These are phyloP conservation scores for Drosophila hamatofila DNA, from an alignment of 2,888 invertebrate genomes.

Conservation along the genomic window DNA sequence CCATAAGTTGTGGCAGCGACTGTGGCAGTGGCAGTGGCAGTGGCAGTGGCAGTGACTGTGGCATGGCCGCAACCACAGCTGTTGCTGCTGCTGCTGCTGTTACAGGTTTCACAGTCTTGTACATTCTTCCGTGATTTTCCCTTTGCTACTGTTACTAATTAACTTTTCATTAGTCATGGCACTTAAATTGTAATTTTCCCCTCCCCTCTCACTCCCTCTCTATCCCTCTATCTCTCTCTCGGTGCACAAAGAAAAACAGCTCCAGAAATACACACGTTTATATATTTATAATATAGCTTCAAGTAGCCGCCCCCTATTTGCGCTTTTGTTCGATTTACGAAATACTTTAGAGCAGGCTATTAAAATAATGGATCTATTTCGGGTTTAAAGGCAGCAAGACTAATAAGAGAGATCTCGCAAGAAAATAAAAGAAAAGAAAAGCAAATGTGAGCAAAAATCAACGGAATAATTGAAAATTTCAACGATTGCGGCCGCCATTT, in stretches of 20 bases:
- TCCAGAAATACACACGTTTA: conserved; percentile 13
- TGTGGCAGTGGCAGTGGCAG: conserved; percentile 25
- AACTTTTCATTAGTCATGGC: conserved; percentile 68
- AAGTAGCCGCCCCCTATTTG: conserved; percentile 30
- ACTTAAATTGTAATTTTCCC: conserved; percentile 49
- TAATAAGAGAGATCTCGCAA: conserved; percentile 14
- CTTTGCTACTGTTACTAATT: conserved; percentile 50
- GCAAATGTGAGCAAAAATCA: conserved; percentile 35
- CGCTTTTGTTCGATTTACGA: conserved; percentile 62
- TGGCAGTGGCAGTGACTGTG: conserved; percentile 19
- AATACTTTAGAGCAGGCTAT: conserved; percentile 76
- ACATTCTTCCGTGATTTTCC: conserved; percentile 9
- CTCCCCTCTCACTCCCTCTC: neutral
- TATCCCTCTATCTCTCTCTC: neutral
- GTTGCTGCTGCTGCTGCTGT: conserved; percentile 14
- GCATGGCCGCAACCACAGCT: conserved; percentile 14
- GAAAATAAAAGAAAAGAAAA: conserved; percentile 21
- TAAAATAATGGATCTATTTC: conserved; percentile 79
- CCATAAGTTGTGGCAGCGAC: conserved; percentile 41
- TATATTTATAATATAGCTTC: conserved; percentile 46
- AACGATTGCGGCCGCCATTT: conserved; percentile 56
- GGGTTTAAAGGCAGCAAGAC: conserved; percentile 48
- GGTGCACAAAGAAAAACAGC: conserved; percentile 6
- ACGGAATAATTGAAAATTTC: conserved; percentile 43
- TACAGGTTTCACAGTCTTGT: conserved; percentile 10